Base-by-base conservation (phyloP, 64 coral and sea anemone species). In the Montipora capricornis region DNA sequence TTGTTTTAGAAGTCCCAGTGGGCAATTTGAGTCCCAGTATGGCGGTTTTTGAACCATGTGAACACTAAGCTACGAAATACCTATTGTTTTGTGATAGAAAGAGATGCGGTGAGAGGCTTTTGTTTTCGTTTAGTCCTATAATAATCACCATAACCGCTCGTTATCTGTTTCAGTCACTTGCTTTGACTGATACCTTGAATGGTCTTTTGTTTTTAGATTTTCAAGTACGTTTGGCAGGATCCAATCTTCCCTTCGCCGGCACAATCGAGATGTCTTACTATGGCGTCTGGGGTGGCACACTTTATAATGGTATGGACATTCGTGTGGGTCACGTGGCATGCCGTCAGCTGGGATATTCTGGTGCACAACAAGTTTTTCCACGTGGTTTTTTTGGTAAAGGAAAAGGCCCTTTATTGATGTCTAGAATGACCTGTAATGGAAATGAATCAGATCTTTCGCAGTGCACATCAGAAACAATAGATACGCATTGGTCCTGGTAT, bases 291-390 rank as follows among this genome's bases (percentile, higher is more conserved):
- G 78, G 78, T 10, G 16, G 50, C 4, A 4, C n/a, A n/a, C n/a
- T n/a, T n/a, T n/a, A n/a, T n/a, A n/a, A 1, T 80, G 0, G 1
- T 80, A 4, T 22, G 6, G 77, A 79, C n/a, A 49, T 79, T 50
- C 46, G 7, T 79, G 77, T 49, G 8, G 77, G 77, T 3, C 46
- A 79, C 49, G 77, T 79, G 46, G 13, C 52, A 4, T 79, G 77
- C 44, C 77, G 77, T 79, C 77, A 79, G 48, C 45, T 79, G 77
- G 77, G 77, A 79, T 79, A 79, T 50, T 51, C 77, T 15, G 16
- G 77, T 5, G 78, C 78, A 10, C 17, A 80, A 8, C 15, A 80
- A 7, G 10, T 80, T 20, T 80, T 80, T 57, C 20, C 5, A 4
- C 5, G 13, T 0, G 3, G 52, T 57, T n/a, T n/a, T 9, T 60